phyloP scores from a whole-genome alignment of 2,113 vertebrate genomes.

The Eclectus roratus region DNA sequence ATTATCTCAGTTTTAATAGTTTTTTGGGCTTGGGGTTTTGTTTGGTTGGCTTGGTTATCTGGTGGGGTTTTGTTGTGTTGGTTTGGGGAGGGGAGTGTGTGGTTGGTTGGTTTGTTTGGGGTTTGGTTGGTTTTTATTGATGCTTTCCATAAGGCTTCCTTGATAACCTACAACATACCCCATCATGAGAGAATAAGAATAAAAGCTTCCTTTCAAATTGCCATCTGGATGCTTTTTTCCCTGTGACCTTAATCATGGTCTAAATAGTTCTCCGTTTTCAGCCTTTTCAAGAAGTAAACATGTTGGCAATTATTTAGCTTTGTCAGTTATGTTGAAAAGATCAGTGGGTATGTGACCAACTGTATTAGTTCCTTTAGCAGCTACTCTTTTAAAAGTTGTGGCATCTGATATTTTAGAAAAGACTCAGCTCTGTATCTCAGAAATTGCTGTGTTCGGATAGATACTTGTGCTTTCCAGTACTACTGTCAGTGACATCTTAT shows the following conservation, averaged over 20 bases:
- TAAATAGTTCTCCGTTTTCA: neutral
- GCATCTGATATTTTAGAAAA: neutral
- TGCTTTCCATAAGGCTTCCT: neutral
- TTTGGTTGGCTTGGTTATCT: neutral
- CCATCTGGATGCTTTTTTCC: neutral
- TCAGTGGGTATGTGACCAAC: neutral
- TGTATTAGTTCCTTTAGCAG: neutral
- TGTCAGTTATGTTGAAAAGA: neutral
- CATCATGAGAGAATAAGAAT: neutral
- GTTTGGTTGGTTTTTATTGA: neutral
- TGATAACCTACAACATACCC: neutral
- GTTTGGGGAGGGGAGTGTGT: neutral
- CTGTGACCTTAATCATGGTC: neutral
- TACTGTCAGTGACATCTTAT: neutral
- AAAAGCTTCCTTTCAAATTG: neutral
- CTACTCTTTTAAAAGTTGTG: neutral
- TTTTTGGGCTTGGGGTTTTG: neutral
- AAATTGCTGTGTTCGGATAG: neutral
- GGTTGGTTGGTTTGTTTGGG: neutral
- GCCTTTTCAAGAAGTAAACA: neutral
- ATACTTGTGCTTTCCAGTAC: neutral
- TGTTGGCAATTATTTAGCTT: neutral
- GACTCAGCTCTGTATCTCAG: neutral
- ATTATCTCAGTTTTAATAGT: neutral
- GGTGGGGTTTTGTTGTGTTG: neutral